Evolutionary conservation across 2,113 vertebrate genomes (phyloP).

Genomic region (Gopherus evgoodei): DNA sequence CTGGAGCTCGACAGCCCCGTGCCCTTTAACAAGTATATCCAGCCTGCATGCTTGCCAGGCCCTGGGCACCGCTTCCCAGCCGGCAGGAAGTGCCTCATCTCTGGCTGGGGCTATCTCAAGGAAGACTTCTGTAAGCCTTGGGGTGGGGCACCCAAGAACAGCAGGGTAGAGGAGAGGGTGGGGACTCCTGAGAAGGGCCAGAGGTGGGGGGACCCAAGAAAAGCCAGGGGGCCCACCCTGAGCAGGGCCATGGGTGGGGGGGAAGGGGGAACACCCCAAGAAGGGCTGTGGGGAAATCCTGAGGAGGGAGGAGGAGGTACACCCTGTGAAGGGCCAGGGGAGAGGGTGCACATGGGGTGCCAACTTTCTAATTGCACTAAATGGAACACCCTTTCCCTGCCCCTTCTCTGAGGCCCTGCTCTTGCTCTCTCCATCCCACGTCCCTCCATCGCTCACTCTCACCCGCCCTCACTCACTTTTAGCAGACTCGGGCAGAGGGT

Average conservation of each 20-base stretch:
- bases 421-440: too few relatives aligned
- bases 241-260: background rate
- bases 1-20: constrained; percentile 87
- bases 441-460: too few relatives aligned
- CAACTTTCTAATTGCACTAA: too few relatives aligned
- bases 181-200: background rate
- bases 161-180: fast-evolving
- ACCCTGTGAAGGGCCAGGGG: too few relatives aligned
- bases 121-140: constrained; percentile 86
- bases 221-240: background rate
- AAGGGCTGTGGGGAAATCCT: too few relatives aligned
- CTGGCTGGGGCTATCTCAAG: constrained; percentile 92
- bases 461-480: too few relatives aligned
- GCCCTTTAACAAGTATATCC: constrained; percentile 83
- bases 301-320: background rate
- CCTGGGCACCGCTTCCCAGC: constrained; percentile 84
- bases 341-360: too few relatives aligned
- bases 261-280: background rate
- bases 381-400: too few relatives aligned
- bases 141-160: fast-evolving
- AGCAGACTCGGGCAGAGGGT: too few relatives aligned
- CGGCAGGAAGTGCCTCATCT: constrained; percentile 89
- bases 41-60: constrained; percentile 90
- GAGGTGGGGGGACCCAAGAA: fast-evolving
- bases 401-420: too few relatives aligned